Evolutionary conservation across 2,888 invertebrate genomes (phyloP).

Genomic region (Eilema sororculum): DNA sequence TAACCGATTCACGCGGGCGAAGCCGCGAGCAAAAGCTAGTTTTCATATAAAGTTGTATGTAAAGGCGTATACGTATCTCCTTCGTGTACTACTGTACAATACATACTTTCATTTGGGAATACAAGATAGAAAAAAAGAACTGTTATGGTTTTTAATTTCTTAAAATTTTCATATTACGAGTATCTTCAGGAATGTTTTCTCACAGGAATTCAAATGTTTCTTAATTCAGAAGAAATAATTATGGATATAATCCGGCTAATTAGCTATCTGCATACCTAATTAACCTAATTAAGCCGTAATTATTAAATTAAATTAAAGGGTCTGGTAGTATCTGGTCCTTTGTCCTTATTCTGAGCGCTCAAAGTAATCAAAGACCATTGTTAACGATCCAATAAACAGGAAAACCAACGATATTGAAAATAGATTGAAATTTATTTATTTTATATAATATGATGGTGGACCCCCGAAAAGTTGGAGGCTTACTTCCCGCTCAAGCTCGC

Average conservation of each 20-base stretch:
- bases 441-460: too few species aligned
- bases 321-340: neutral
- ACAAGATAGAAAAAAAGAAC: too few species aligned
- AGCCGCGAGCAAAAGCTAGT: too few species aligned
- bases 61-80: too few species aligned
- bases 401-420: neutral
- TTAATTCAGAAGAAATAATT: neutral
- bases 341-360: constrained; percentile 1
- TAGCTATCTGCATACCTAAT: neutral
- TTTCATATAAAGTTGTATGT: too few species aligned
- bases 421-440: too few species aligned
- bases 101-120: too few species aligned
- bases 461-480: too few species aligned
- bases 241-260: neutral
- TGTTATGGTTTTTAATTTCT: neutral
- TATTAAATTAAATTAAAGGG: neutral
- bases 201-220: neutral
- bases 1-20: too few species aligned
- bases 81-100: too few species aligned
- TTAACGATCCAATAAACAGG: neutral
- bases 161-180: neutral
- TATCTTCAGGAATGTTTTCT: neutral
- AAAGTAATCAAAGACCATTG: neutral
- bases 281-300: neutral
- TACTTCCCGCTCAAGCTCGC: too few species aligned